A percentile compares a stretch with the other conserved stretches of the same genome.
phyloP scores from a whole-genome alignment of 2,888 invertebrate genomes.

The Phrixothrix hirtus region DNA sequence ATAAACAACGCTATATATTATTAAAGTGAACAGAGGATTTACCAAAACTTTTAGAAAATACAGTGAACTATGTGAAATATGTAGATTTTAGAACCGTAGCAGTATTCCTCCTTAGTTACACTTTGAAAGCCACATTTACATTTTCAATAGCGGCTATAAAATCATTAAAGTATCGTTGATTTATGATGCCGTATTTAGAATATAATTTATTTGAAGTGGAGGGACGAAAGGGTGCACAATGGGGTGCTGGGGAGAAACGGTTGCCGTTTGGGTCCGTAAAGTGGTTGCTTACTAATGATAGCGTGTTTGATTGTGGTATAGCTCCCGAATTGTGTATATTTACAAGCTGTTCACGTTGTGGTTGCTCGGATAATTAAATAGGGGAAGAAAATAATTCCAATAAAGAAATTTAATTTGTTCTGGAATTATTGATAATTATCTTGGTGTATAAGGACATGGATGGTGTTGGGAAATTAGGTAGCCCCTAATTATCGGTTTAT shows the following conservation, averaged over 20 bases:
- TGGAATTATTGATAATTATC: conserved; percentile 25
- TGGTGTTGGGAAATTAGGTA: too few species aligned
- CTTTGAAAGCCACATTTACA: conserved; percentile 38
- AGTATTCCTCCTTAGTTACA: conserved; percentile 34
- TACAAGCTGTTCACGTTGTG: conserved; percentile 36
- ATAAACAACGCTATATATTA: conserved; percentile 9
- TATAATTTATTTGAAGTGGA: conserved; percentile 43
- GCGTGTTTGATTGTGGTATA: conserved; percentile 34
- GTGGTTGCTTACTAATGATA: conserved; percentile 35
- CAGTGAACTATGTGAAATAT: neutral
- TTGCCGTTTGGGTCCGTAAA: conserved; percentile 30
- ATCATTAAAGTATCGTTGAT: conserved; percentile 41
- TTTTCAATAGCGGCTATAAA: conserved; percentile 40
- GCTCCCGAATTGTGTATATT: conserved; percentile 34
- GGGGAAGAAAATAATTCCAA: conserved; percentile 28
- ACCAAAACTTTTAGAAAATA: conserved; percentile 7
- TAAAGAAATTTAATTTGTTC: conserved; percentile 22
- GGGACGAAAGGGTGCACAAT: conserved; percentile 35
- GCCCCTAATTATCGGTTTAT: too few species aligned
- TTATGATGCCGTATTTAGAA: conserved; percentile 41
- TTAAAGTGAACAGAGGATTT: conserved; percentile 8
- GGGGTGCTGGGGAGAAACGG: conserved; percentile 31
- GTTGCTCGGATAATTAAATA: conserved; percentile 31
- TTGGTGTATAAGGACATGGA: too few species aligned
- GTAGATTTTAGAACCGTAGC: conserved; percentile 8